phyloP scores from a whole-genome alignment of 2,888 invertebrate genomes.

The Nomada fabriciana region DNA sequence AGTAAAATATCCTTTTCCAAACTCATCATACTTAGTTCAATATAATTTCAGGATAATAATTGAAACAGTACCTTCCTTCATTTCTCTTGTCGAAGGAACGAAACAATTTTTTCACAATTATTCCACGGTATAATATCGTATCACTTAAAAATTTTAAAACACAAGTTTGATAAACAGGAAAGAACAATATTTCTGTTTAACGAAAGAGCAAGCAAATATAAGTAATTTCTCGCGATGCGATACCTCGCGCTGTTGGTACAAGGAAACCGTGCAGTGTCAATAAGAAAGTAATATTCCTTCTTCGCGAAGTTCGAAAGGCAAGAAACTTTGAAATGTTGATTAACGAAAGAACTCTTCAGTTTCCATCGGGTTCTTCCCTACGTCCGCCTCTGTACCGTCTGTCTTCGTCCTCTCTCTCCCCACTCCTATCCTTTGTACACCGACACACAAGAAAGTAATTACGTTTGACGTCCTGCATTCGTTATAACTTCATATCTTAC shows the following conservation, averaged over 20 bases:
- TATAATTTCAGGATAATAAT: too few relatives aligned
- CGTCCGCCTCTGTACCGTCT: not conserved
- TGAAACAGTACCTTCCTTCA: too few relatives aligned
- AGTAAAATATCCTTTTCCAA: too few relatives aligned
- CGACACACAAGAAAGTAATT: constrained; percentile 48
- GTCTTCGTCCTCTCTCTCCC: not conserved
- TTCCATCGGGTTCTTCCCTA: constrained; percentile 7
- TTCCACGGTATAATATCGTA: too few relatives aligned
- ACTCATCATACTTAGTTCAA: too few relatives aligned
- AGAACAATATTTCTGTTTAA: too few relatives aligned
- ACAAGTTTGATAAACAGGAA: too few relatives aligned
- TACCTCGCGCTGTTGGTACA: not conserved
- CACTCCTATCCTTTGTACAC: not conserved
- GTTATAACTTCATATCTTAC: constrained; percentile 47
- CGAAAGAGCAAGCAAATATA: not conserved
- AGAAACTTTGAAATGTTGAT: constrained; percentile 57
- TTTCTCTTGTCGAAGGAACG: too few relatives aligned
- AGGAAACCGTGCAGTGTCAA: constrained; percentile 34
- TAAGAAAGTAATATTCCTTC: constrained; percentile 55
- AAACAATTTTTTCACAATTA: too few relatives aligned
- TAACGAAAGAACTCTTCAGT: constrained; percentile 48
- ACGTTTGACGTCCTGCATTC: constrained; percentile 46
- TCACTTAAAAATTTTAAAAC: too few relatives aligned
- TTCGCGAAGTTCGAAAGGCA: constrained; percentile 47
- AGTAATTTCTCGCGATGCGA: constrained; percentile 10